Base-by-base conservation (phyloP, 2,113 vertebrate genomes). In the Pipa parva region DNA sequence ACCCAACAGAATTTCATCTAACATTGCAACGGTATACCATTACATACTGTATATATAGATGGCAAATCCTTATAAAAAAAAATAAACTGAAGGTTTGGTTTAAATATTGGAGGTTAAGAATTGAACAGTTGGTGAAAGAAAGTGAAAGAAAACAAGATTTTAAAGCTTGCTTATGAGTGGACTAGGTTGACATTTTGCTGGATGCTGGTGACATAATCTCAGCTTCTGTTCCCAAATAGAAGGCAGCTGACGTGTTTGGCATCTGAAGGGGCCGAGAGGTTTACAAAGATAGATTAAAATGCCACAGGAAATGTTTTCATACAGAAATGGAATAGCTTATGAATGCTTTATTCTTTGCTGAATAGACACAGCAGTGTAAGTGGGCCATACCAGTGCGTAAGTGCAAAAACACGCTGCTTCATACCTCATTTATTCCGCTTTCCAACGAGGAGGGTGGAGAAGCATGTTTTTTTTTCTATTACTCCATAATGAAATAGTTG, bases 221-320 rank as follows among this genome's bases (percentile, higher is more conserved):
- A 81, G 75, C 42, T n/a, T 71, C 82, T 75, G 78, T 63, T 73
- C 73, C 77, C 77, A 83, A 80, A 76, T 63, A 83, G 52, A 76
- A 77, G 81, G 77, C 64, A 13, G 75, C 78, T 57, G 70, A 81
- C 72, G 78, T 79, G 73, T 84, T 71, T 77, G 81, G 79, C 84
- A 78, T 69, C 73, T 80, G 75, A 76, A 76, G 71, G 12, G 2
- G 72, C 78, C 78, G 78, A 86, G 81, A 85, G 76, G 81, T 73
- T 66, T 72, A 84, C 80, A 77, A 83, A 83, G 79, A 74, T 63
- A 79, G 75, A 80, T 81, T 83, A 82, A 89, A 91, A 89, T 86
- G 85, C 84, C 89, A 88, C 81, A 72, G 73, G 86, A 87, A 84
- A 83, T 81, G 75, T 84, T 63, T 76, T 81, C 81, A 80, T 78